Base-by-base conservation (phyloP, 2,113 vertebrate genomes). In the Lepisosteus osseus region DNA sequence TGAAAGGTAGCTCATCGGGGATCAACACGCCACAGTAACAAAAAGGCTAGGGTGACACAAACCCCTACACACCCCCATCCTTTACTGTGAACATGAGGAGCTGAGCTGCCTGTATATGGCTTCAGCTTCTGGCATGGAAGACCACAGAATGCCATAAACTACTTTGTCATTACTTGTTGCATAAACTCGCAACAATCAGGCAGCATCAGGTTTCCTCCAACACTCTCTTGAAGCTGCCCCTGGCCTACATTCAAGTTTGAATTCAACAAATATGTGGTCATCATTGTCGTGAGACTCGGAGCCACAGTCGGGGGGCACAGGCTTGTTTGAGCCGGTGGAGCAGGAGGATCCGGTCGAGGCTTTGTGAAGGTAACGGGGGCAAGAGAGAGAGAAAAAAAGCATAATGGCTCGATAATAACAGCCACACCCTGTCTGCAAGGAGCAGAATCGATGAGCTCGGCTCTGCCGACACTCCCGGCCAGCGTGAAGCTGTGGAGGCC, bases 141-240 rank as follows among this genome's bases (percentile, higher is more conserved):
- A 68, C 82, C 72, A 76, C 83, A 81, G 84, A 9, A 51, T 82
- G 83, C 86, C 85, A 85, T 90, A 86, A 92, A 92, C 84, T 83
- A 90, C 86, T 87, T 91, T 89, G 87, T 90, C 87, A 86, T 87
- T 85, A 77, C 87, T 85, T 74, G 80, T 87, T 88, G 87, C 85
- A 89, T 87, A 88, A 90, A 88, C 86, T 83, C 84, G 87, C 81
- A 81, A 88, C 90, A 88, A 85, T 89, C 80, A 85, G 84, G 80
- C 81, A 82, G 85, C 79, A 87, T 90, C 82, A 78, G 78, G 78
- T 88, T 86, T 82, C 80, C 13, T 56, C 64, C 77, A 51, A 2
- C 47, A 68, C 69, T 84, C 83, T 80, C 82, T 85, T 82, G 78
- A 83, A 85, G 84, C 83, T 85, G 29, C 77, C 82, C 80, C 80